Base-by-base conservation (phyloP, 2,888 invertebrate genomes). In the Coenonympha arcania region DNA sequence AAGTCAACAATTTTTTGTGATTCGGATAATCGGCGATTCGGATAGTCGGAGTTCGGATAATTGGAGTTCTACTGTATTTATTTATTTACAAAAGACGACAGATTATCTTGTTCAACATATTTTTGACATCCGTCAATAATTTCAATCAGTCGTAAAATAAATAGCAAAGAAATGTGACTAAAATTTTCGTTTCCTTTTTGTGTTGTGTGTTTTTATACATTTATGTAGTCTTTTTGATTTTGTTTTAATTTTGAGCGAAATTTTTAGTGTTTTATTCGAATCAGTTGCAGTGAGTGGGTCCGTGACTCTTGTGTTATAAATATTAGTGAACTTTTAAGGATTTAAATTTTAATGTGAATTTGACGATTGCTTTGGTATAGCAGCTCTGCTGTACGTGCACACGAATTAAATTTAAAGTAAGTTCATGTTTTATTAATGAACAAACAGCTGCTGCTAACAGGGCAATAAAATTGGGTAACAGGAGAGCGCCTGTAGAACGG, bases 131-230 rank as follows among this genome's bases (percentile, higher is more conserved):
- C 63, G 65, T 66, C 67, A 48, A 47, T 65, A 49, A 20, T 54
- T 22, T 13, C 22, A 4, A 39, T 59, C 69, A 83, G 77, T 77
- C 66, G 75, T 66, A 63, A 66, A 63, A 69, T 62, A 73, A 73
- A 80, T 81, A 79, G 75, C 73, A 69, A 66, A 76, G 84, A 71
- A 67, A 85, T 86, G 85, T 86, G 80, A 86, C 75, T 79, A 69
- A 84, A 83, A 81, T 81, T 83, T 78, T 79, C 73, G 80, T 83
- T 73, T 65, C 57, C 72, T 65, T 79, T 84, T 82, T 84, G 83
- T 86, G 84, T 85, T 82, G 76, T 85, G 82, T 85, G 83, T 86
- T 82, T 82, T 78, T 75, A 73, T 75, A 71, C 74, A 69, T 79
- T 77, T 80, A 84, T 85, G 84, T 84, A 84, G 81, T 82, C 74